phyloP scores from a whole-genome alignment of 1,140 invertebrate species.

The Drosophila hydei region DNA sequence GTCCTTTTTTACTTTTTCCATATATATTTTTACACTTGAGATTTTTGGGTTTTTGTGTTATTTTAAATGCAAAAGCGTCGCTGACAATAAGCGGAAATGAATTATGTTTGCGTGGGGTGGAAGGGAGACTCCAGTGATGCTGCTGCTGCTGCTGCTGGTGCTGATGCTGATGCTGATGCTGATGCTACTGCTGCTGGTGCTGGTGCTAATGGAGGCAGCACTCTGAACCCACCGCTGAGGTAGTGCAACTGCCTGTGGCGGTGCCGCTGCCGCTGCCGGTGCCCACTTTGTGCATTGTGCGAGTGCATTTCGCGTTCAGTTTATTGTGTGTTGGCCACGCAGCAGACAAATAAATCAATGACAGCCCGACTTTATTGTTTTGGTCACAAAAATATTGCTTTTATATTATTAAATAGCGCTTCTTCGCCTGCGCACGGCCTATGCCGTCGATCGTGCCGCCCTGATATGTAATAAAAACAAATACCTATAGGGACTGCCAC shows the following conservation, averaged over 20 bases:
- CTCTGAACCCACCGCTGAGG: slow-evolving; percentile 57
- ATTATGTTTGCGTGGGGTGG: slow-evolving; percentile 64
- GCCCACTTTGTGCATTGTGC: slow-evolving; percentile 66
- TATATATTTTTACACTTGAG: slow-evolving; percentile 71
- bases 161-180: slow-evolving; percentile 13
- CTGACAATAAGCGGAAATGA: slow-evolving; percentile 82
- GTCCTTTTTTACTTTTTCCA: slow-evolving; percentile 6
- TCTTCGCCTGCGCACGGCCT: slow-evolving; percentile 25
- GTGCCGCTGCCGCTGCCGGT: slow-evolving; percentile 9
- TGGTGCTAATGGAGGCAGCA: background rate
- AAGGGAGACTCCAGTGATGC: background rate
- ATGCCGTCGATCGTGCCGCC: slow-evolving; percentile 52
- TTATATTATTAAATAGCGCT: slow-evolving; percentile 76
- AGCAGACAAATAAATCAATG: slow-evolving; percentile 82
- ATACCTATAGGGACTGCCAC: slow-evolving; percentile 66
- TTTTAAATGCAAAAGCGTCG: slow-evolving; percentile 71
- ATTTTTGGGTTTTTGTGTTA: slow-evolving; percentile 60
- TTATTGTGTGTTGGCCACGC: slow-evolving; percentile 74
- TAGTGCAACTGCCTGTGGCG: slow-evolving; percentile 3
- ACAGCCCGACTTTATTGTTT: slow-evolving; percentile 82
- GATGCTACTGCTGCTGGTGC: background rate
- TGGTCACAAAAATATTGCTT: slow-evolving; percentile 81
- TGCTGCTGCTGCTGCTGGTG: background rate
- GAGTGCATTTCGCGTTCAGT: slow-evolving; percentile 77
- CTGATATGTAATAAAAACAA: slow-evolving; percentile 75